Percentiles rank a stretch among this genome's conserved stretches.
Evolutionary conservation across 2,113 vertebrate species (phyloP).

Genomic region (Tenrec ecaudatus): DNA sequence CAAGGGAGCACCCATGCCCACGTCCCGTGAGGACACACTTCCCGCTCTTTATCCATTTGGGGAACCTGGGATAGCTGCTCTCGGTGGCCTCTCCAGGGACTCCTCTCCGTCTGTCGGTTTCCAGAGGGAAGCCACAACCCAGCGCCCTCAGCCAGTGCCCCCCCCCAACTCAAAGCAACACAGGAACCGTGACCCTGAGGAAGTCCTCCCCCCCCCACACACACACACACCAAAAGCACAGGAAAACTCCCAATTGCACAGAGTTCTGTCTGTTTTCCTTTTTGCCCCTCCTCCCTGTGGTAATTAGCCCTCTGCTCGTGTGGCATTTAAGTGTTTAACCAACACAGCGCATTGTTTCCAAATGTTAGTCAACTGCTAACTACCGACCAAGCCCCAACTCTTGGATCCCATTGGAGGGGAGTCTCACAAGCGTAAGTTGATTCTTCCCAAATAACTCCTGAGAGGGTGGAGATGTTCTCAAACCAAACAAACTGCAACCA

Average conservation of each 20-base stretch:
- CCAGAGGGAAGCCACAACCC: slow-evolving; percentile 23
- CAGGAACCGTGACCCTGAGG: background rate
- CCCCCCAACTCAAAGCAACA: background rate
- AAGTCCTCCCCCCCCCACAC: background rate
- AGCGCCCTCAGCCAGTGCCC: background rate
- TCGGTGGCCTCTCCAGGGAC: slow-evolving; percentile 47
- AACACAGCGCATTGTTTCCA: slow-evolving; percentile 74
- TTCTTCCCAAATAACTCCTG: slow-evolving; percentile 56
- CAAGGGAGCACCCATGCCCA: rapidly evolving
- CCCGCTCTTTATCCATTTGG: background rate
- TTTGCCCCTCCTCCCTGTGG: background rate
- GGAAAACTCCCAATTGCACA: background rate
- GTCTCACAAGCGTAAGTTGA: slow-evolving; percentile 56
- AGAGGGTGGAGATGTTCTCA: slow-evolving; percentile 45
- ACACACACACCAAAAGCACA: rapidly evolving
- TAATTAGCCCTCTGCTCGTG: slow-evolving; percentile 50
- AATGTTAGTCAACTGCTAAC: slow-evolving; percentile 64
- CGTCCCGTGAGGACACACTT: background rate
- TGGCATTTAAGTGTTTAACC: slow-evolving; percentile 59
- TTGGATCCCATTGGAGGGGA: slow-evolving; percentile 66
- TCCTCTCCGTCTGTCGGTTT: background rate
- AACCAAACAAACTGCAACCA: background rate
- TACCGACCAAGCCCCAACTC: slow-evolving; percentile 64
- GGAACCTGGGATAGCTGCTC: background rate
- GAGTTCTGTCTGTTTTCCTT: background rate